phyloP scores from a whole-genome alignment of 2,113 vertebrate species.

The Zapornia atra region DNA sequence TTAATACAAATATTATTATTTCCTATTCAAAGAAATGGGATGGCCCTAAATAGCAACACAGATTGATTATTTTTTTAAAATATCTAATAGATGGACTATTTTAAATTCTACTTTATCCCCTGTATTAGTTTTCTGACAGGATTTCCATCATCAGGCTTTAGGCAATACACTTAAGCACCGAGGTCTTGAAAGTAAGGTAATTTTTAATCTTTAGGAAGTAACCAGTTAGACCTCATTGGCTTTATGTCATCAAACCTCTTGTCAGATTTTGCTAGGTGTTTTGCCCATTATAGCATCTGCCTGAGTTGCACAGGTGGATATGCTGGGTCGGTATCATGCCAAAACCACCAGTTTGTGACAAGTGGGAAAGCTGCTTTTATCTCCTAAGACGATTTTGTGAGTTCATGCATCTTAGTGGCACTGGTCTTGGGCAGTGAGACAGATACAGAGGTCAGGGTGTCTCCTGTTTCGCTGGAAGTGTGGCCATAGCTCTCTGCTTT shows the following conservation, averaged over 20 bases:
- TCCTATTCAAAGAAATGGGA: not conserved
- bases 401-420: not conserved
- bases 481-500: not conserved
- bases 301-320: not conserved
- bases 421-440: not conserved
- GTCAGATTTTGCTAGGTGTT: not conserved
- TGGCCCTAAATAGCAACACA: not conserved
- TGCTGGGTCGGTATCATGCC: not conserved
- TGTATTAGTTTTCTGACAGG: constrained; percentile 4
- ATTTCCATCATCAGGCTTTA: not conserved
- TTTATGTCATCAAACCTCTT: not conserved
- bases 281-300: not conserved
- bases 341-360: not conserved
- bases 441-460: not conserved
- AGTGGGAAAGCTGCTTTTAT: not conserved
- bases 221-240: not conserved
- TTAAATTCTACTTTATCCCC: not conserved
- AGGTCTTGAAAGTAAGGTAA: not conserved
- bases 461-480: not conserved
- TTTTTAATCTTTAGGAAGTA: not conserved
- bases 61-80: not conserved
- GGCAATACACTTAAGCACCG: not conserved
- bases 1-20: not conserved
- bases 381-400: not conserved
- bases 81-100: not conserved